Percentiles rank a stretch among this genome's conserved stretches.
phyloP scores from a whole-genome alignment of 2,888 invertebrate species.

The Saturnia japonica region DNA sequence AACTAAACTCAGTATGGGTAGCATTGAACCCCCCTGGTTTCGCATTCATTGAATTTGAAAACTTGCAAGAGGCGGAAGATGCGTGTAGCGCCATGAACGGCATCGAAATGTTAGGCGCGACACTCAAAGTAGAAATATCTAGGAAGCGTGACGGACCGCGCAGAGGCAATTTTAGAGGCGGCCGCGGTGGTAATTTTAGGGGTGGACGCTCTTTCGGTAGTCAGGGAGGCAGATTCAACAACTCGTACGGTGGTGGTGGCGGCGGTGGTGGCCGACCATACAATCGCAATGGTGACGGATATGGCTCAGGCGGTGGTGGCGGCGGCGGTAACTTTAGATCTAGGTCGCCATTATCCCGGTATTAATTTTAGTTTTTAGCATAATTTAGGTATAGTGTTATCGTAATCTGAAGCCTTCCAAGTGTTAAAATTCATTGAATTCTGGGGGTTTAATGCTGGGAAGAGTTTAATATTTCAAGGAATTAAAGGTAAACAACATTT shows the following conservation, averaged over 20 bases:
- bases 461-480: slow-evolving; percentile 71
- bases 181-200: slow-evolving; percentile 73
- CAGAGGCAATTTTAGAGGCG: slow-evolving; percentile 82
- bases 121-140: slow-evolving; percentile 93
- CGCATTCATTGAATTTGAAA: slow-evolving; percentile 96
- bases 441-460: slow-evolving; percentile 77
- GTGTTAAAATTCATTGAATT: slow-evolving; percentile 78
- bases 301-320: slow-evolving; percentile 69
- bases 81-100: slow-evolving; percentile 95
- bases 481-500: slow-evolving; percentile 63
- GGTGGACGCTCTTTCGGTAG: slow-evolving; percentile 76
- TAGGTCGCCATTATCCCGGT: slow-evolving; percentile 75
- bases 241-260: slow-evolving; percentile 79
- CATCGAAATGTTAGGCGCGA: slow-evolving; percentile 92
- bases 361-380: slow-evolving; percentile 75
- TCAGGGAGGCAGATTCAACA: slow-evolving; percentile 81
- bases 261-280: slow-evolving; percentile 68
- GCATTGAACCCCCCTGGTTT: slow-evolving; percentile 97
- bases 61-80: slow-evolving; percentile 93
- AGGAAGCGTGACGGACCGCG: slow-evolving; percentile 89
- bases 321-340: slow-evolving; percentile 79
- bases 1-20: slow-evolving; percentile 95
- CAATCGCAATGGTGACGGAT: slow-evolving; percentile 65
- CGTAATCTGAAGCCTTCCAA: slow-evolving; percentile 81
- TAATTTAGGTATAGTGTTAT: slow-evolving; percentile 79